phyloP scores from a whole-genome alignment of 2,797 vertebrate species.

The Sylvia borin region DNA sequence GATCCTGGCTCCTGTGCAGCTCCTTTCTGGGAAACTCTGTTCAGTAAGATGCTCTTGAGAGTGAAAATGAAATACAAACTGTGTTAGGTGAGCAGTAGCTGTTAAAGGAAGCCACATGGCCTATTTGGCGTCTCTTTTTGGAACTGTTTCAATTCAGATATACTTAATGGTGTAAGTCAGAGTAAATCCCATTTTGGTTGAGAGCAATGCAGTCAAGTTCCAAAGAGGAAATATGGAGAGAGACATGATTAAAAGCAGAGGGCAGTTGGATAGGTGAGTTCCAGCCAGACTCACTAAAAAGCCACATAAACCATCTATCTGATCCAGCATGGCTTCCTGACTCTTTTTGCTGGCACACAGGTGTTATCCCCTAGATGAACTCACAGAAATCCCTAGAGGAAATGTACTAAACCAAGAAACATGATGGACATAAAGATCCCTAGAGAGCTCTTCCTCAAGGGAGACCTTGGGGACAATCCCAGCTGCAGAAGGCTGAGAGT shows the following conservation, averaged over 20 bases:
- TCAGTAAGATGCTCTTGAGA: not conserved
- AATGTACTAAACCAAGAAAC: not conserved
- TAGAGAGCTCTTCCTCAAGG: not conserved
- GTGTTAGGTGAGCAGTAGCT: not conserved
- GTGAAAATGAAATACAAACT: not conserved
- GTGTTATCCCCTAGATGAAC: not conserved
- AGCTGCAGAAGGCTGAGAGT: not conserved
- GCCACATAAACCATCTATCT: not conserved
- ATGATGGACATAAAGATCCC: not conserved
- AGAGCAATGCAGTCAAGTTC: not conserved
- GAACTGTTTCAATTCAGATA: slow-evolving; percentile 1
- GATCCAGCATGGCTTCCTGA: not conserved
- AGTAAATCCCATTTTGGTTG: slow-evolving; percentile 6
- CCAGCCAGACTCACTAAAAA: not conserved
- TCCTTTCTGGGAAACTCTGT: slow-evolving; percentile 18
- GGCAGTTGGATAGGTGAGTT: not conserved
- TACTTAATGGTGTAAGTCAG: not conserved
- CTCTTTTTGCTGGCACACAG: not conserved
- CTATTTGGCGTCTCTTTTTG: slow-evolving; percentile 29
- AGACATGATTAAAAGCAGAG: not conserved
- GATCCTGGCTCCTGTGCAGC: not conserved
- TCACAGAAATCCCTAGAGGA: not conserved
- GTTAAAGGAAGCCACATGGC: not conserved
- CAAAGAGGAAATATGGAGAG: not conserved
- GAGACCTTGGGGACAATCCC: not conserved